These are phyloP conservation scores for Aphodius granarius DNA, from an alignment of 2,888 invertebrate species.

Conservation along the genomic window DNA sequence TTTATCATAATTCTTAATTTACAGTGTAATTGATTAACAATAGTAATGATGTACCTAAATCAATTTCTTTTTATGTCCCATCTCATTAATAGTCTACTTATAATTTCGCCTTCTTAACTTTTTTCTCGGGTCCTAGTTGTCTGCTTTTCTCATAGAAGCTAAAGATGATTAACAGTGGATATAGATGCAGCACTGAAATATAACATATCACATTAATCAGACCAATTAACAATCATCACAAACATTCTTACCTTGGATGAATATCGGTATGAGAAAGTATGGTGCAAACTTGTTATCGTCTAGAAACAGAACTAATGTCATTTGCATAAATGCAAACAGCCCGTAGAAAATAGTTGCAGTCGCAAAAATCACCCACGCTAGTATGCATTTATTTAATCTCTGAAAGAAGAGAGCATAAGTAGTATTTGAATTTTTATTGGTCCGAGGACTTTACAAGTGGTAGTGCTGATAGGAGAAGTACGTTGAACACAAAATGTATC, in stretches of 20 bases:
- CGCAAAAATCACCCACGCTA: not conserved
- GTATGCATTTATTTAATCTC: not conserved
- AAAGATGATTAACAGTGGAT: not conserved
- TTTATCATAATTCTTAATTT: not conserved
- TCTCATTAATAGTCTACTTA: not conserved
- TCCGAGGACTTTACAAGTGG: not conserved
- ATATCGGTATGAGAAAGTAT: not conserved
- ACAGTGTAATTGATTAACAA: not conserved
- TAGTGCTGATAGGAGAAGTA: not conserved
- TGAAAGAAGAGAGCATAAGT: not conserved
- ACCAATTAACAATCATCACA: not conserved
- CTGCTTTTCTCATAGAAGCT: not conserved
- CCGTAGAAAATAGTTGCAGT: not conserved
- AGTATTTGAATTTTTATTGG: not conserved
- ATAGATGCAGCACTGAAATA: not conserved
- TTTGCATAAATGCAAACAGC: not conserved
- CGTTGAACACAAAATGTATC: not conserved
- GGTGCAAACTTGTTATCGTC: not conserved
- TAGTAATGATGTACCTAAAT: not conserved
- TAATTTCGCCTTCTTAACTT: not conserved
- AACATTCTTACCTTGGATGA: not conserved
- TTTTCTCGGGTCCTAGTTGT: not conserved
- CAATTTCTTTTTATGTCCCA: not conserved
- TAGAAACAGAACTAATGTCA: not conserved
- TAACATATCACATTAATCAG: not conserved